These are phyloP conservation scores for Heptranchias perlo DNA, from an alignment of 2,113 vertebrate genomes.

Conservation along the genomic window DNA sequence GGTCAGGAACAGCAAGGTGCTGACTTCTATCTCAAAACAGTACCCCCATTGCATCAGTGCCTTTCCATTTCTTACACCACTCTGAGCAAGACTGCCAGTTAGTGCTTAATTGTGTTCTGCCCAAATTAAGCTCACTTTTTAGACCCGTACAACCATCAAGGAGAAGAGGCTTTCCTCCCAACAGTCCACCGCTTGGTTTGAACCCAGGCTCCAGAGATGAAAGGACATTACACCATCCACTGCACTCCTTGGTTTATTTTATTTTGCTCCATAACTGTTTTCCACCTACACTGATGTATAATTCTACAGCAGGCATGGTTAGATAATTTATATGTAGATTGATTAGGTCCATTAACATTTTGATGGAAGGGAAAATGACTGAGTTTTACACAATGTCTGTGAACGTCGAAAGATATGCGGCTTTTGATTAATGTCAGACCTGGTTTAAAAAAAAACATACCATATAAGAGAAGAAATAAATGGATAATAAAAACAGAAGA, in stretches of 20 bases:
- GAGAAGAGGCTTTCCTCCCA: neutral
- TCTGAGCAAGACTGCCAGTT: neutral
- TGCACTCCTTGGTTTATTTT: neutral
- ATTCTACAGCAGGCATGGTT: neutral
- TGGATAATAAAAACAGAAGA: neutral
- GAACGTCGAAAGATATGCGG: too few relatives aligned
- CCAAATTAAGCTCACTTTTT: neutral
- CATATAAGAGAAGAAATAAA: neutral
- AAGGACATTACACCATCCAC: neutral
- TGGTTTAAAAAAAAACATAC: neutral
- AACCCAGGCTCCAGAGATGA: neutral
- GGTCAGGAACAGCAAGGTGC: neutral
- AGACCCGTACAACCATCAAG: neutral
- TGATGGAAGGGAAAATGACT: neutral
- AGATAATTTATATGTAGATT: neutral
- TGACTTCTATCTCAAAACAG: neutral
- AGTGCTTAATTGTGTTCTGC: neutral
- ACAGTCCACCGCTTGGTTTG: neutral
- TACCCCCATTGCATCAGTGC: neutral
- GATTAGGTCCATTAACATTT: neutral
- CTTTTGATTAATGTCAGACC: neutral
- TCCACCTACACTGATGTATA: neutral
- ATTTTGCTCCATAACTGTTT: neutral
- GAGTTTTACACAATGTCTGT: neutral
- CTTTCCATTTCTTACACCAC: neutral